Percentiles rank a stretch among this genome's conserved stretches.
Evolutionary conservation across 2,113 vertebrate genomes (phyloP).

Genomic region (Micronycteris hirsuta): DNA sequence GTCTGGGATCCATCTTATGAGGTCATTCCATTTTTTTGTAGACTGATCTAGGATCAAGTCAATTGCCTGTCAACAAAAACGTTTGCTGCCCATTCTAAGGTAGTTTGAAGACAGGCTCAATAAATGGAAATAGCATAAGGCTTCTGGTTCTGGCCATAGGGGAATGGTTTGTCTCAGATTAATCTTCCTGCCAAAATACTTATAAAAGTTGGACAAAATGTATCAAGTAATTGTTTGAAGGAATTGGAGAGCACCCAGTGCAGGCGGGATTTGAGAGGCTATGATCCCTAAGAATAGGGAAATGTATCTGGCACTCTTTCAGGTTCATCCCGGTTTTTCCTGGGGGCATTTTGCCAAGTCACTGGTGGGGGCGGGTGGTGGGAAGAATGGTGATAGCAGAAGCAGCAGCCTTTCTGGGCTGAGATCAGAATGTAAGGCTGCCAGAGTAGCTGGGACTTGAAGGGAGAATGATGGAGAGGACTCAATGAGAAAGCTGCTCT

Average conservation of each 20-base stretch:
- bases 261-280: not conserved
- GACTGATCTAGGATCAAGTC: constrained; percentile 5
- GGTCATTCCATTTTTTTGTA: not conserved
- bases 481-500: not conserved
- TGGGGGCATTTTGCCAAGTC: not conserved
- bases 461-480: not conserved
- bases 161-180: not conserved
- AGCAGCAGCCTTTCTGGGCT: not conserved
- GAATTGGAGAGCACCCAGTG: not conserved
- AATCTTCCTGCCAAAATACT: not conserved
- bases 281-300: not conserved
- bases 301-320: not conserved
- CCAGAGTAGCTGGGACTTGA: not conserved
- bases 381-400: not conserved
- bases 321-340: not conserved
- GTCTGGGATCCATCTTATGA: not conserved
- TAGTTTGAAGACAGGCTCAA: not conserved
- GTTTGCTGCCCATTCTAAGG: not conserved
- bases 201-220: not conserved
- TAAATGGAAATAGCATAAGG: not conserved
- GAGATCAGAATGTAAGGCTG: not conserved
- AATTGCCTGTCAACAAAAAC: not conserved
- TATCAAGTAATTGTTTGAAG: not conserved
- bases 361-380: too few species aligned
- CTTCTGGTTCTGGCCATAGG: not conserved